Conservation (phyloP, 2,888 invertebrate genomes). For the Hirtodrosophila histrioides region DNA sequence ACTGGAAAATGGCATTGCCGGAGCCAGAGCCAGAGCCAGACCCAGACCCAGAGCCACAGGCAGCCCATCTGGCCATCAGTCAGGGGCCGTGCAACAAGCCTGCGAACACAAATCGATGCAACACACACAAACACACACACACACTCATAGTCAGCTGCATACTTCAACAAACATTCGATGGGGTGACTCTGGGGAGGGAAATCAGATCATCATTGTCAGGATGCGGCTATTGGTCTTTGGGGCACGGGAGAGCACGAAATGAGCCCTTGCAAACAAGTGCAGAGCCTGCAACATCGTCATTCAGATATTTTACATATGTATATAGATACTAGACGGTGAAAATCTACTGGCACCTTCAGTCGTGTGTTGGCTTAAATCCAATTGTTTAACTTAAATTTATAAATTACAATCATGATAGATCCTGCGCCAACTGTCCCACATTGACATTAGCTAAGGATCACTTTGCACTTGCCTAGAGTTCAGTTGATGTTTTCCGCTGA, state of each 20-base stretch:
- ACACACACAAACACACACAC: constrained; percentile 4
- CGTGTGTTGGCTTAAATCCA: too few species aligned
- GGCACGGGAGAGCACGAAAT: constrained; percentile 12
- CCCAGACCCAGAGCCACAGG: neutral
- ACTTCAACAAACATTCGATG: constrained; percentile 1
- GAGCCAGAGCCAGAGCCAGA: constrained; percentile 10
- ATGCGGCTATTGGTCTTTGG: neutral
- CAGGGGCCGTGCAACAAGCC: constrained; percentile 35
- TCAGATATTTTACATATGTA: neutral
- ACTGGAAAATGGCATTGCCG: constrained; percentile 29
- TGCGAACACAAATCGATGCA: constrained; percentile 46
- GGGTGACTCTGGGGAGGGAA: neutral
- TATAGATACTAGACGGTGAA: too few species aligned
- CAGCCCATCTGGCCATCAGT: constrained; percentile 9
- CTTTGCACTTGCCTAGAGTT: too few species aligned
- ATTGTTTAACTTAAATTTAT: too few species aligned
- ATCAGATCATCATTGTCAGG: constrained; percentile 1
- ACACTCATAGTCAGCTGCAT: constrained; percentile 12
- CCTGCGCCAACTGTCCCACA: too few species aligned
- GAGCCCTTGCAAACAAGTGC: constrained; percentile 4
- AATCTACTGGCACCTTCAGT: too few species aligned
- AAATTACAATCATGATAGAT: too few species aligned
- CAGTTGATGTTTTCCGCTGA: too few species aligned
- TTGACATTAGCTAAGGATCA: too few species aligned
- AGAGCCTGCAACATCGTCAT: neutral